Percentiles rank a stretch among this genome's conserved stretches.
These are phyloP conservation scores for Aurelia aurita complex sp. Pacific DNA, from an alignment of 30 jellyfish, hydroid and myxozoan species.

Conservation along the genomic window DNA sequence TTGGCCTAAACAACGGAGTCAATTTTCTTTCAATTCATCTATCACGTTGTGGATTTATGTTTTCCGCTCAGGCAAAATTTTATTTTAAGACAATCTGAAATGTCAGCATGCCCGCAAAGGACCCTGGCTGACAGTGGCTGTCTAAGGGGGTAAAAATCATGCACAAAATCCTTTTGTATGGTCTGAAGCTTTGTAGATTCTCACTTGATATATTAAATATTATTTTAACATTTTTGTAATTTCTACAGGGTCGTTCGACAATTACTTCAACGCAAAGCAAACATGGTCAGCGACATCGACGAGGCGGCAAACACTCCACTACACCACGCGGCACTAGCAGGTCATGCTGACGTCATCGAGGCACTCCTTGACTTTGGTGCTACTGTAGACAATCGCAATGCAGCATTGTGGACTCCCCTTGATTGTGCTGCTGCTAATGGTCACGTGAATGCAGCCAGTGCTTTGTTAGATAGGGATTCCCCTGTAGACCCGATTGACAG, in stretches of 20 bases:
- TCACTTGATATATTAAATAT: no score
- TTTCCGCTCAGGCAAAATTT: no score
- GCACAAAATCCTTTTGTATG: no score
- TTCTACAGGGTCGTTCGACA: constrained; percentile 55
- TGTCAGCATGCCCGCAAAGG: no score
- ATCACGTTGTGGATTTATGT: no score
- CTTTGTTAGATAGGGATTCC: constrained; percentile 53
- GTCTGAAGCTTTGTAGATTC: no score
- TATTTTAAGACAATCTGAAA: no score
- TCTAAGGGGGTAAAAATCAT: no score
- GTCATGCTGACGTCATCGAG: constrained; percentile 62
- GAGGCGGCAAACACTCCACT: constrained; percentile 83
- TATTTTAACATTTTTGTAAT: no score
- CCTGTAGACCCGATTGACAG: constrained; percentile 56
- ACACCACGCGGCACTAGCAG: constrained; percentile 79
- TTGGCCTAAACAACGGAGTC: no score
- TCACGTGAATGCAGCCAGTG: constrained; percentile 44
- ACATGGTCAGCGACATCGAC: constrained; percentile 70
- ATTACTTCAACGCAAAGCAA: constrained; percentile 56
- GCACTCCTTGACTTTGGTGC: constrained; percentile 75
- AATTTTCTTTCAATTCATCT: no score
- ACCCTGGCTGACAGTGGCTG: no score
- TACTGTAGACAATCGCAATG: constrained; percentile 65
- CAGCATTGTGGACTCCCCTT: constrained; percentile 81
- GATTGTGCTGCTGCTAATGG: constrained; percentile 92